Evolutionary conservation across 2,888 invertebrate genomes (phyloP).

Genomic region (Empis livida): DNA sequence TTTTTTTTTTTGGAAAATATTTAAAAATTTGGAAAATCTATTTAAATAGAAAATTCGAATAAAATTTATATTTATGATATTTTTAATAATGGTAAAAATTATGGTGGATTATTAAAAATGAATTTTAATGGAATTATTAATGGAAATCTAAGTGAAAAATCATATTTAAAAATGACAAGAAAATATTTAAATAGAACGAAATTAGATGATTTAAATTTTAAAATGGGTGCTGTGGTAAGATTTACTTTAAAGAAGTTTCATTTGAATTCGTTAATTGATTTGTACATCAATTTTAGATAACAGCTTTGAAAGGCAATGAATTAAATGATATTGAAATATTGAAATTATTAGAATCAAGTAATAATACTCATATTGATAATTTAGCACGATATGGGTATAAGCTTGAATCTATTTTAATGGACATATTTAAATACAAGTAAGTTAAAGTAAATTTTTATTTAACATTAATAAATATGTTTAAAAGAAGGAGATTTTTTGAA

Average conservation of each 20-base stretch:
- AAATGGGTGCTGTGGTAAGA: constrained; percentile 24
- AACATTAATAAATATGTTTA: too few relatives aligned
- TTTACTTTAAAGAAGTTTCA: too few relatives aligned
- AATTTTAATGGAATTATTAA: constrained; percentile 22
- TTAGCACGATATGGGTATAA: constrained; percentile 21
- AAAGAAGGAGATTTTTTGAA: too few relatives aligned
- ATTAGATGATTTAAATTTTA: constrained; percentile 23
- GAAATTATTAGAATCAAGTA: not conserved
- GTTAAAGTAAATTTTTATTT: constrained; percentile 20
- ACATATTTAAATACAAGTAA: constrained; percentile 24
- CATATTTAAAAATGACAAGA: constrained; percentile 17
- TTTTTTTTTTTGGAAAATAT: too few relatives aligned
- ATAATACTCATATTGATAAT: constrained; percentile 20
- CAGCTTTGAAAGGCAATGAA: not conserved
- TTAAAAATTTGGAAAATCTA: too few relatives aligned
- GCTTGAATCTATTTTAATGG: constrained; percentile 17
- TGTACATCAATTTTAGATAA: not conserved
- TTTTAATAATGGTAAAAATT: constrained; percentile 28
- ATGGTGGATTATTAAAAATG: constrained; percentile 29
- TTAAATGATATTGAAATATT: too few relatives aligned
- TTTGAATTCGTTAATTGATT: not conserved
- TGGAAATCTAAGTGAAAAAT: constrained; percentile 15
- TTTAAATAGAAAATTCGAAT: not conserved
- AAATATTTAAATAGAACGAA: constrained; percentile 22
- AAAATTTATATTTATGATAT: constrained; percentile 22